These are phyloP conservation scores for Brachyhypopomus gauderio DNA, from an alignment of 2,113 vertebrate genomes.

Conservation along the genomic window DNA sequence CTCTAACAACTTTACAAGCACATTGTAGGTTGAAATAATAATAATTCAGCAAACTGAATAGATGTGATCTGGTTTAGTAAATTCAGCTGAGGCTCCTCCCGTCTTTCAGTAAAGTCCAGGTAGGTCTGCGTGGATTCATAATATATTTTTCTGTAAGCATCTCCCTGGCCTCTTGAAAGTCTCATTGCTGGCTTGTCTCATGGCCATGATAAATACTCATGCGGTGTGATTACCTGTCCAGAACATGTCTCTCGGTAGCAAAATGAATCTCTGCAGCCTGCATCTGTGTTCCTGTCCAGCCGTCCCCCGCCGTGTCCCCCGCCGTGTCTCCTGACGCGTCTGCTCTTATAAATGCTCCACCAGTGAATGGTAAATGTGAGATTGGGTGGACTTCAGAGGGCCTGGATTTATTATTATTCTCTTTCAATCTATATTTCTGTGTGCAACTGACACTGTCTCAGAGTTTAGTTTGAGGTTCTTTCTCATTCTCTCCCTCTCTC, in stretches of 20 bases:
- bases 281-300: background rate
- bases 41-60: too few species aligned
- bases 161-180: background rate
- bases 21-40: too few species aligned
- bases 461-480: too few species aligned
- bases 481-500: background rate
- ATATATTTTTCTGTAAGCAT: background rate
- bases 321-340: background rate
- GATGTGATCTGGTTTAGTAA: too few species aligned
- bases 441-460: background rate
- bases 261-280: slow-evolving; percentile 39
- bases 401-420: background rate
- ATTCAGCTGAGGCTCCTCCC: too few species aligned
- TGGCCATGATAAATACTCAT: slow-evolving; percentile 25
- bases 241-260: background rate
- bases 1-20: too few species aligned
- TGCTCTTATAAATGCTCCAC: background rate
- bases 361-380: background rate
- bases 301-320: too few species aligned
- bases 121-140: background rate
- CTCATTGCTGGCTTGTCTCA: slow-evolving; percentile 26
- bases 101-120: too few species aligned
- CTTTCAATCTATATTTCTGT: background rate
- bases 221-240: slow-evolving; percentile 25
- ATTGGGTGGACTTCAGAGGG: background rate